These are phyloP conservation scores for Lampris megalopsis DNA, from an alignment of 2,113 vertebrate genomes.

Conservation along the genomic window DNA sequence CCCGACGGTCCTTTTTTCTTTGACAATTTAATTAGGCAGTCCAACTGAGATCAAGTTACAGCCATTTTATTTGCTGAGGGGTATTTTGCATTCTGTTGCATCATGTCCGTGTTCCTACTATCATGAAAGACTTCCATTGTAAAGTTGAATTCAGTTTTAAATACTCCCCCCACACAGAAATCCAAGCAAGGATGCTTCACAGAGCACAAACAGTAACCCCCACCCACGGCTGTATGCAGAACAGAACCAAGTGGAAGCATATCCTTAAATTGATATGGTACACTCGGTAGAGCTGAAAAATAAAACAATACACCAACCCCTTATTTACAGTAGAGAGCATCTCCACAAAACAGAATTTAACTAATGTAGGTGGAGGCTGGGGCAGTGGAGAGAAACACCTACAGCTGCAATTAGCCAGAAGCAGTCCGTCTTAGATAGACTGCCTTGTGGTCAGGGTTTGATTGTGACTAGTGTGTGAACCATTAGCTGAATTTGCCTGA, in stretches of 20 bases:
- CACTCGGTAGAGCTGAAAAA: too few relatives aligned
- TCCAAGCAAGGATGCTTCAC: too few relatives aligned
- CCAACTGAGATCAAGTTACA: not conserved
- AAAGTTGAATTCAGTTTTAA: not conserved
- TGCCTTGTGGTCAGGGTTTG: conserved; percentile 20
- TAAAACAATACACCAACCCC: conserved; percentile 1
- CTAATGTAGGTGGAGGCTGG: conserved; percentile 24
- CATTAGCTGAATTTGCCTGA: too few relatives aligned
- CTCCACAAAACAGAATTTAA: conserved; percentile 34
- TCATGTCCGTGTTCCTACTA: not conserved
- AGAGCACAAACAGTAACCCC: too few relatives aligned
- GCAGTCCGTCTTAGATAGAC: conserved; percentile 7
- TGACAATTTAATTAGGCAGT: not conserved
- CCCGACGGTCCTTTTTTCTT: not conserved
- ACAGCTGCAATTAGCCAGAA: too few relatives aligned
- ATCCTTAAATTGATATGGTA: not conserved
- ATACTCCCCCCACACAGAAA: not conserved
- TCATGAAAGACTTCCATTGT: not conserved
- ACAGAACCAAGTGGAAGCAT: not conserved
- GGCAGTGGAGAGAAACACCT: not conserved
- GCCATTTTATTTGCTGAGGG: not conserved
- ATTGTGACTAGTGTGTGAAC: conserved; percentile 10
- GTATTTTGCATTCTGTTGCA: conserved; percentile 3
- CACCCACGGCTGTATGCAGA: not conserved
- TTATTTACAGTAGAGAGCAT: not conserved